Conservation (phyloP, 2,888 invertebrate genomes). For the Drosophila testacea region DNA sequence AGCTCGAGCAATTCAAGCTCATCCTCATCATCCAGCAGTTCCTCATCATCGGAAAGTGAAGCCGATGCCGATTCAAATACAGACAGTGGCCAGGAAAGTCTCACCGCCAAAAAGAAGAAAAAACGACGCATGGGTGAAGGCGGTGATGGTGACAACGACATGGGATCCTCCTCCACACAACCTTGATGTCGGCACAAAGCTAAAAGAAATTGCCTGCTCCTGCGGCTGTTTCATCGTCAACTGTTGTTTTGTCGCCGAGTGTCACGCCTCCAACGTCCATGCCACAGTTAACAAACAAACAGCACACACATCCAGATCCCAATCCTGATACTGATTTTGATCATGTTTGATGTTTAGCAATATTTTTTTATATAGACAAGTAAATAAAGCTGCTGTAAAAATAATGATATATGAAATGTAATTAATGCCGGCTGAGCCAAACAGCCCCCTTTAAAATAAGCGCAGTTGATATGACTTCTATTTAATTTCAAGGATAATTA, state of each 20-base stretch:
- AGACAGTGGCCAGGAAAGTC: conserved; percentile 95
- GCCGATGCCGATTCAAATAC: conserved; percentile 87
- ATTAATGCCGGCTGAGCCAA: conserved; percentile 24
- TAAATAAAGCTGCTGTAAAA: conserved; percentile 51
- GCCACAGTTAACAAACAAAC: conserved; percentile 60
- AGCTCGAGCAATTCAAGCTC: conserved; percentile 94
- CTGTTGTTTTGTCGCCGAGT: conserved; percentile 61
- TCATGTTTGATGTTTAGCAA: conserved; percentile 56
- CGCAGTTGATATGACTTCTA: conserved; percentile 21
- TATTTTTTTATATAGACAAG: conserved; percentile 74
- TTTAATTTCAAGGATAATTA: conserved; percentile 23
- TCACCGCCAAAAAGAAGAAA: conserved; percentile 94
- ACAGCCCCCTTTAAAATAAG: conserved; percentile 22
- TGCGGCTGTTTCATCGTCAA: conserved; percentile 67
- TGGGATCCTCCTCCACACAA: conserved; percentile 44
- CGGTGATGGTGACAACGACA: conserved; percentile 44
- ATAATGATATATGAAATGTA: conserved; percentile 25
- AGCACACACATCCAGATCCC: conserved; percentile 18
- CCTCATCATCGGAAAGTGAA: conserved; percentile 73
- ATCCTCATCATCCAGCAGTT: conserved; percentile 90
- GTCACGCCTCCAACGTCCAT: conserved; percentile 17
- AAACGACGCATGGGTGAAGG: conserved; percentile 87
- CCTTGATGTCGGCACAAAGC: conserved; percentile 78
- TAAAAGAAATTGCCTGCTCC: conserved; percentile 61
- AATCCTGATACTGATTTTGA: conserved; percentile 26